phyloP scores from a whole-genome alignment of 2,797 vertebrate genomes.

The Halcyon leucocephala region DNA sequence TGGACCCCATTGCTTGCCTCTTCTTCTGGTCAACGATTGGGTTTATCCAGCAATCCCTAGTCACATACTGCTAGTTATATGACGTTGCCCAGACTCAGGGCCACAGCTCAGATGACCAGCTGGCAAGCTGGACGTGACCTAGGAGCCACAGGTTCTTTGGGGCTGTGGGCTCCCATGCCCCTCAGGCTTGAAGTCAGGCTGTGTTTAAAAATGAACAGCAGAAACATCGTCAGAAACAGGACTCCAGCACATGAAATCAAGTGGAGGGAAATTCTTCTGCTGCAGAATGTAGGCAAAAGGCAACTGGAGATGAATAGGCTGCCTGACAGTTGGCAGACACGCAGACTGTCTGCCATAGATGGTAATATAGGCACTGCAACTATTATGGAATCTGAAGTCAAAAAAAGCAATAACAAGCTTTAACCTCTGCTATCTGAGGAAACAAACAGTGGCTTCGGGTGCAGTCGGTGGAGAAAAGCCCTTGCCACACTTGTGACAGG shows the following conservation, averaged over 20 bases:
- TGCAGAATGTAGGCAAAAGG: conserved; percentile 70
- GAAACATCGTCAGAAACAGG: not conserved
- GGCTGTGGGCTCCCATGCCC: not conserved
- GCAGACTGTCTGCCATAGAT: conserved; percentile 61
- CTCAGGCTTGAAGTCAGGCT: not conserved
- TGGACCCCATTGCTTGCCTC: not conserved
- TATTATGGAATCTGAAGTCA: conserved; percentile 24
- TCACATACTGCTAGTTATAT: not conserved
- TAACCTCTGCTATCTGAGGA: conserved; percentile 35
- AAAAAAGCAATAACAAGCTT: conserved; percentile 50
- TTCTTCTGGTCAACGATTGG: rapidly evolving
- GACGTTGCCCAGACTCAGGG: not conserved
- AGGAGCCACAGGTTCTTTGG: not conserved
- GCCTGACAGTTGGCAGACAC: conserved; percentile 63
- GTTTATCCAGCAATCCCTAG: not conserved
- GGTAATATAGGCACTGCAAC: conserved; percentile 65
- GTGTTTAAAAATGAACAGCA: not conserved
- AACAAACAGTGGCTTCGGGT: conserved; percentile 10
- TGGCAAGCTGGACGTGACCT: not conserved
- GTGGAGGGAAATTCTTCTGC: conserved; percentile 49
- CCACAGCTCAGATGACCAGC: not conserved
- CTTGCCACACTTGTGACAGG: not conserved
- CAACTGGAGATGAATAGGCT: conserved; percentile 67
- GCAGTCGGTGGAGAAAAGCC: not conserved
- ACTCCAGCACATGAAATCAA: conserved; percentile 8